Evolutionary conservation across 2,888 invertebrate species (phyloP), one percentile per base, ranked within the genome.

Genomic region (Isoperla grammatica): DNA sequence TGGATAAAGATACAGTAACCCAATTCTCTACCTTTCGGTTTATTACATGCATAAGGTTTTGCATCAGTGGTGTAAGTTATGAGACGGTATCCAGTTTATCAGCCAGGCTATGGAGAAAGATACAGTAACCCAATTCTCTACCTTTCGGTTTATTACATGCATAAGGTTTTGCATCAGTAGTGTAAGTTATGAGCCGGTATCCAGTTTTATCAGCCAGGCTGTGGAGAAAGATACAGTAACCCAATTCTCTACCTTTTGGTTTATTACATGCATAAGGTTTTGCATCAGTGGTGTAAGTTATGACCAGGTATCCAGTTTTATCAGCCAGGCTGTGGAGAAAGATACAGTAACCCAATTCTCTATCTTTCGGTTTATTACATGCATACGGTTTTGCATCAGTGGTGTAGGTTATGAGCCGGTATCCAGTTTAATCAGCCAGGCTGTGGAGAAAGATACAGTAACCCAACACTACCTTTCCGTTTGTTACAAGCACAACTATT

Each of bases 401-500:
- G n/a, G n/a, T n/a, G n/a, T n/a, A n/a, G n/a, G n/a, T n/a, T 94
- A 59, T 80, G 82, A 64, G 93, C 95, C 75, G 96, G 95, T 1
- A 68, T 95, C 22, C 79, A 84, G 56, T 94, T 85, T 74, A 74
- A 74, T 93, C 60, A 74, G 76, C 65, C 79, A 84, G 20, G 77
- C 81, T 61, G 77, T 77, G 9, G 69, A 72, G 20, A 73, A 74
- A 67, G 81, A 82, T 80, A 66, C 68, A 22, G 12, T 23, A 56
- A 53, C 59, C 39, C 48, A 58, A 1, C 60, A 49, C 55, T 48
- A 61, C 57, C 61, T 19, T 54, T 60, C 15, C 11, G 20, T 57
- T 12, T 54, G 50, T 13, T 13, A 45, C 15, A 23, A 46, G 45
- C 37, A 1, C 42, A 54, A n/a, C 1, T 35, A 17, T 46, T 37